Evolutionary conservation across 35 echinoderm and acorn worm genomes (phyloP), one percentile per base, ranked within the genome.

Genomic region (Apostichopus japonicus): DNA sequence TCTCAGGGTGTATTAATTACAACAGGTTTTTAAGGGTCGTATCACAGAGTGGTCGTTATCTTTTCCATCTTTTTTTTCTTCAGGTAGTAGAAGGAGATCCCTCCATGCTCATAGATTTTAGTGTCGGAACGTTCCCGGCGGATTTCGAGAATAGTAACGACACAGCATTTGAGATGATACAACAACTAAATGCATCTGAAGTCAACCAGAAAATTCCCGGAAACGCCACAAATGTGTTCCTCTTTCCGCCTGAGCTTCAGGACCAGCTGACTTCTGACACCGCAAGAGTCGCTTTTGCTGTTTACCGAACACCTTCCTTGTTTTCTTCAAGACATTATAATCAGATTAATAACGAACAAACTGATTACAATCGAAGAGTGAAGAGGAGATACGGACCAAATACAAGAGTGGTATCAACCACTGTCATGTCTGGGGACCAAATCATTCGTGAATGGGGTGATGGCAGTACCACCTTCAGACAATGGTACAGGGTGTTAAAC

Each of bases 261-360:
- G 44, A 44, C 24, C 16, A 53, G 33, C 79, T 83, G 23, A 5
- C 5, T 5, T 17, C 9, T 8, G 79, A 87, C 53, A 62, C 24
- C 1, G 86, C 24, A 55, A 87, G 56, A 13, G 86, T 87, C 21
- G n/a, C 86, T 1, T 87, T 87, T 23, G 86, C 86, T 87, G 56
- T 87, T 1, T 87, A 87, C 23, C 19, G 57, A n/a, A 65, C 56
- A 6, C 56, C 86, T 13, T 15, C 54, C 21, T 56, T 87, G 6
- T 87, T 87, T 57, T 87, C 86, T 2, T 87, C 86, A 0, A 22
- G 56, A 65, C 51, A 6, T 23, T 65, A n/a, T 10, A 67, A 87
- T 8, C 55, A 87, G 10, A 58, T 87, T 6, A 71, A 62, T 24
- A 51, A 15, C 16, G 24, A 87, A 16, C 17, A 51, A 10, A 24